Conservation (phyloP, 1,140 invertebrate genomes). For the Drosophila cardini region DNA sequence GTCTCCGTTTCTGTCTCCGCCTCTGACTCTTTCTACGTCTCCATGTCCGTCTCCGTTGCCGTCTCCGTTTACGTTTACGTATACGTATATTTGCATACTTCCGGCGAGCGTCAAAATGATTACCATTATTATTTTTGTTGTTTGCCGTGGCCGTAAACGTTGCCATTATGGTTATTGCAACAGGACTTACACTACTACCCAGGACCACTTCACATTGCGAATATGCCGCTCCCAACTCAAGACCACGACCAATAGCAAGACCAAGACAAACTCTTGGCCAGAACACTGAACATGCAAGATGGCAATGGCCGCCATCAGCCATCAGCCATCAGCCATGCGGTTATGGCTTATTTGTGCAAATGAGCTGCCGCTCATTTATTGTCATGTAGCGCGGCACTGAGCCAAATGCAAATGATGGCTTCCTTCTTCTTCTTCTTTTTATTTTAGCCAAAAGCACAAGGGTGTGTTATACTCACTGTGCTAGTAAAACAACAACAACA, state of each 20-base stretch:
- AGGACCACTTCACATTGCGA: conserved; percentile 25
- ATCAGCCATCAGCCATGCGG: conserved; percentile 50
- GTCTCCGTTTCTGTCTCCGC: too few species aligned
- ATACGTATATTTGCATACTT: conserved; percentile 79
- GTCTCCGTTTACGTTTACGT: too few species aligned
- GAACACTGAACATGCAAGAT: conserved; percentile 3
- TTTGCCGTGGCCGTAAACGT: conserved; percentile 79
- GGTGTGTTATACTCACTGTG: conserved; percentile 45
- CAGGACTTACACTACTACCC: conserved; percentile 52
- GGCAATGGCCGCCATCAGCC: conserved; percentile 56
- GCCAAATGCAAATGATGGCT: conserved; percentile 70
- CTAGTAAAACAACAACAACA: conserved; percentile 39
- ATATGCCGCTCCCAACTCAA: conserved; percentile 7
- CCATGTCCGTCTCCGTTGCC: too few species aligned
- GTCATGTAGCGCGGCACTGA: conserved; percentile 55
- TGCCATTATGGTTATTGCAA: conserved; percentile 77
- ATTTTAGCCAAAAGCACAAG: conserved; percentile 46
- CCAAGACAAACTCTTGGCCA: background rate
- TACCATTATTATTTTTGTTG: conserved; percentile 83
- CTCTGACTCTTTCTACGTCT: too few species aligned
- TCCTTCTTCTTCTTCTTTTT: too few species aligned
- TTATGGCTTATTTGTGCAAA: conserved; percentile 82
- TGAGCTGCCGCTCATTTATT: conserved; percentile 77
- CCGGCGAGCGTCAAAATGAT: conserved; percentile 78
- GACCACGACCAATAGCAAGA: background rate